phyloP scores from a whole-genome alignment of 2,113 vertebrate species.

The Dicrurus megarhynchus region DNA sequence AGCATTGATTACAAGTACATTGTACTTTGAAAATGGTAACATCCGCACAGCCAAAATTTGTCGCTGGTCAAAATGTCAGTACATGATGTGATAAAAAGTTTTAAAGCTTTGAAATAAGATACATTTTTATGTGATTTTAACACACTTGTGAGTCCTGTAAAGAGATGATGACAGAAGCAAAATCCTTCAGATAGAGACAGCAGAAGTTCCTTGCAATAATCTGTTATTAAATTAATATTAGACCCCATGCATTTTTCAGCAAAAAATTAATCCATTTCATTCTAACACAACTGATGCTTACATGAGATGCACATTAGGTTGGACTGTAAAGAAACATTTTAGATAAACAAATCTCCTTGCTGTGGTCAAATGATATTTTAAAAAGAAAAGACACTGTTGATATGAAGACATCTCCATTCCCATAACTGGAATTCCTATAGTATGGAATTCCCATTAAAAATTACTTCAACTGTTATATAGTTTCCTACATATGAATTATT shows the following conservation, averaged over 20 bases:
- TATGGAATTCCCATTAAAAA: neutral
- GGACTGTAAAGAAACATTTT: neutral
- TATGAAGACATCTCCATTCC: neutral
- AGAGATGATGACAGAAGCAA: neutral
- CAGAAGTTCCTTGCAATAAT: neutral
- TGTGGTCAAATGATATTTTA: neutral
- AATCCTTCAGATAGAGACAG: neutral
- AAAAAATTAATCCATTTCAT: neutral
- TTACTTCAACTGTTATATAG: neutral
- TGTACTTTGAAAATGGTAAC: neutral
- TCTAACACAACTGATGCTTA: neutral
- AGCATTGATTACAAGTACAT: neutral
- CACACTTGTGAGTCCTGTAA: neutral
- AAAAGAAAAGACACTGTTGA: neutral
- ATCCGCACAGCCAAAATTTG: neutral
- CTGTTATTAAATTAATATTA: neutral
- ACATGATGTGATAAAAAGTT: neutral
- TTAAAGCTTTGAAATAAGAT: neutral
- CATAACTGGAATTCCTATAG: neutral
- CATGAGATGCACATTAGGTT: neutral
- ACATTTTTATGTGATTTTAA: neutral
- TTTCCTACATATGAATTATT: neutral
- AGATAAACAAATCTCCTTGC: neutral
- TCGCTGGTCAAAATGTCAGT: neutral
- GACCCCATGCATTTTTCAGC: neutral